Evolutionary conservation across 2,888 invertebrate species (phyloP).

Genomic region (Platycheirus rosarum): DNA sequence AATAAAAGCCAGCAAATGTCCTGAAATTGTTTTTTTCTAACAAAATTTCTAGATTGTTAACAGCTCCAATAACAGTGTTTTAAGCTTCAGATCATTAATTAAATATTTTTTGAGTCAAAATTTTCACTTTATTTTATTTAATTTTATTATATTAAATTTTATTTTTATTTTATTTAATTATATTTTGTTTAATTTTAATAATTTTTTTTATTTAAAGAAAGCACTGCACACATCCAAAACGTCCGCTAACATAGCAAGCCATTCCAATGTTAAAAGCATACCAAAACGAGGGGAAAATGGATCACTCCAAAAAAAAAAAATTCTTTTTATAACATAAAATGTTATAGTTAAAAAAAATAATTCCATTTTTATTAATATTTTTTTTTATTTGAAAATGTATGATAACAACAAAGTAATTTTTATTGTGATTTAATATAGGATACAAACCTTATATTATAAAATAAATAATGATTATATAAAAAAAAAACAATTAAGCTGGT

Average conservation of each 20-base stretch:
- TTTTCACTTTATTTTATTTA: too few relatives aligned
- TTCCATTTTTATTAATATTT: conserved; percentile 58
- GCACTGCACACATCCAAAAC: too few relatives aligned
- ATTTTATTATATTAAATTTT: too few relatives aligned
- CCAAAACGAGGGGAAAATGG: not conserved
- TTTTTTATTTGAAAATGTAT: conserved; percentile 40
- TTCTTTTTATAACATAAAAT: conserved; percentile 37
- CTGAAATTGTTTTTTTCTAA: too few relatives aligned
- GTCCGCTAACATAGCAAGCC: not conserved
- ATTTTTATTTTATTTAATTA: too few relatives aligned
- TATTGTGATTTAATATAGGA: conserved; percentile 37
- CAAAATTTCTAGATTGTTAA: too few relatives aligned
- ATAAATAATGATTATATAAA: conserved; percentile 29
- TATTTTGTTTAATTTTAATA: too few relatives aligned
- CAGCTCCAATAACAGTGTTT: too few relatives aligned
- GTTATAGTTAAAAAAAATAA: conserved; percentile 44
- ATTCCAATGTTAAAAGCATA: conserved; percentile 38
- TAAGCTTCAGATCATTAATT: too few relatives aligned
- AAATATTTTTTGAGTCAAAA: too few relatives aligned
- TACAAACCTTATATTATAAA: conserved; percentile 36
- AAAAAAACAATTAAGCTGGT: conserved; percentile 31
- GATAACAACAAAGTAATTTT: conserved; percentile 58
- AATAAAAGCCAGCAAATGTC: too few relatives aligned
- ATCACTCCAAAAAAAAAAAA: conserved; percentile 26
- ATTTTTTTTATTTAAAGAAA: too few relatives aligned